Percentiles rank a stretch among this genome's conserved stretches.
Evolutionary conservation across 2,888 invertebrate species (phyloP).

Genomic region (Nasonia oneida): DNA sequence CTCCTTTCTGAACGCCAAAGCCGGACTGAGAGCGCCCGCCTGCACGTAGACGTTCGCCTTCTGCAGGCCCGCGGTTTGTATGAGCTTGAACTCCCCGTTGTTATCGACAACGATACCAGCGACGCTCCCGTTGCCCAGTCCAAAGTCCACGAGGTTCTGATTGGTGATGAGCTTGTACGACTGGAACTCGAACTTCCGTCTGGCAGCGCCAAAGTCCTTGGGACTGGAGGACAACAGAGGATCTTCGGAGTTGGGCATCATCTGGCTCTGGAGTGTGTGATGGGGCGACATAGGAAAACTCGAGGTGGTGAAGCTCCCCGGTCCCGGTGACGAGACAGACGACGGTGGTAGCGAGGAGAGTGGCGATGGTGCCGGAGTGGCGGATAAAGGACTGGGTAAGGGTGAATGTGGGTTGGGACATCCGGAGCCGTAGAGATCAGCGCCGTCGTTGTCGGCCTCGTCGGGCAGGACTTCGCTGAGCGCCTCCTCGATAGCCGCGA

Average conservation of each 20-base stretch:
- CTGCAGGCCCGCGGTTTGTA: conserved; percentile 80
- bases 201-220: conserved; percentile 84
- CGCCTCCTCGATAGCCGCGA: conserved; percentile 92
- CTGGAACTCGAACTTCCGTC: conserved; percentile 82
- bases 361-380: conserved; percentile 82
- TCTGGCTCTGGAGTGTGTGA: conserved; percentile 86
- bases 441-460: conserved; percentile 81
- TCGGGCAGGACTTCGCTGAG: conserved; percentile 91
- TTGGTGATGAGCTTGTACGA: conserved; percentile 81
- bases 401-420: conserved; percentile 73
- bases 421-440: conserved; percentile 78
- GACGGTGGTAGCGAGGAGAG: conserved; percentile 78
- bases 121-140: conserved; percentile 81
- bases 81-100: conserved; percentile 83
- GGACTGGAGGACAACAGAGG: conserved; percentile 91
- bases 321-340: conserved; percentile 76
- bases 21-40: conserved; percentile 73
- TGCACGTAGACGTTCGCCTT: conserved; percentile 77
- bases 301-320: conserved; percentile 73
- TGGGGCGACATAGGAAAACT: conserved; percentile 78
- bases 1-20: conserved; percentile 75
- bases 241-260: conserved; percentile 94
- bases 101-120: conserved; percentile 83
- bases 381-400: conserved; percentile 84
- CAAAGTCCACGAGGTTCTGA: conserved; percentile 81